A percentile compares a stretch with the other conserved stretches of the same genome.
These are phyloP conservation scores for Amazona guildingii DNA, from an alignment of 2,113 vertebrate species.

Conservation along the genomic window DNA sequence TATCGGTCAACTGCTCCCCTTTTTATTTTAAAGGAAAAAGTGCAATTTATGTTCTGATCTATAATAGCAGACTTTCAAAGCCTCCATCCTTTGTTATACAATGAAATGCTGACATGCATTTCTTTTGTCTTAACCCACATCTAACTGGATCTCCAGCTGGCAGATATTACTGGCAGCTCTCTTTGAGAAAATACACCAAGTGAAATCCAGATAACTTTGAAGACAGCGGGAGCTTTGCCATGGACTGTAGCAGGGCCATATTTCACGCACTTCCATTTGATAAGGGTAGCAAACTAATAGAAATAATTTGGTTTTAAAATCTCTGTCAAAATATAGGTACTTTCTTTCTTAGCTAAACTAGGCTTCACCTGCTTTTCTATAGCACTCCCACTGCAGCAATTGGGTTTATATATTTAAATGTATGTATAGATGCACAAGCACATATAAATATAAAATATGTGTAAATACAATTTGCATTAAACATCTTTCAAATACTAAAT, in stretches of 20 bases:
- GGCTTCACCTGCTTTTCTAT: background rate
- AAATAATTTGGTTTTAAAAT: background rate
- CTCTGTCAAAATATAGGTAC: background rate
- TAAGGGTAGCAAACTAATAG: background rate
- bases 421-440: background rate
- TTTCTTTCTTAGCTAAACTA: background rate
- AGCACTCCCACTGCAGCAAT: background rate
- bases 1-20: background rate
- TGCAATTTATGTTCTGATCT: background rate
- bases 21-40: background rate
- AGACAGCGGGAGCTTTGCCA: conserved; percentile 34
- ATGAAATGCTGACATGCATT: conserved; percentile 45
- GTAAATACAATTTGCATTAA: background rate
- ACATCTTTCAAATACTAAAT: background rate
- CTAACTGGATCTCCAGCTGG: conserved; percentile 53
- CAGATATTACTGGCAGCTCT: conserved; percentile 53
- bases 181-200: conserved; percentile 37
- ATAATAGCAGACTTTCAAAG: conserved; percentile 8
- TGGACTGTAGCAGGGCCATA: background rate
- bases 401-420: background rate
- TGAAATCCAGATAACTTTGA: conserved; percentile 38
- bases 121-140: conserved; percentile 57
- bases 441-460: background rate
- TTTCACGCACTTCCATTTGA: background rate
- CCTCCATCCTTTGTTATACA: conserved; percentile 20